Conservation (phyloP, 2,113 vertebrate species). For the Megaceryle torquata region DNA sequence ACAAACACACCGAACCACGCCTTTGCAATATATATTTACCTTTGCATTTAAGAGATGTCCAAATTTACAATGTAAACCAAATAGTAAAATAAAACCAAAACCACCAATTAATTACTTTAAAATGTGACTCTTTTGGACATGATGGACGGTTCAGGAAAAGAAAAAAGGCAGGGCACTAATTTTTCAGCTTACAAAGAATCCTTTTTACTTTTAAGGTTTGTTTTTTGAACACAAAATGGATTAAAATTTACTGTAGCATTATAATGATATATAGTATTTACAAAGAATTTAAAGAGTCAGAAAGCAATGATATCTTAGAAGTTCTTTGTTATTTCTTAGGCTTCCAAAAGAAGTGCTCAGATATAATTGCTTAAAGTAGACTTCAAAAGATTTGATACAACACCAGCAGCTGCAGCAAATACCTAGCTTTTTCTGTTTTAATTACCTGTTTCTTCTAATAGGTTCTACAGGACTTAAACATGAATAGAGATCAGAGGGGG, state of each 20-base stretch:
- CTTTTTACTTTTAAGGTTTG: constrained; percentile 18
- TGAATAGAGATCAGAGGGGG: constrained; percentile 51
- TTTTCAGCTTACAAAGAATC: background rate
- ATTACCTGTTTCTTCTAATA: constrained; percentile 44
- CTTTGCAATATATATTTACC: background rate
- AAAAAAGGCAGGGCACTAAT: background rate
- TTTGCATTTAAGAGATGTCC: background rate
- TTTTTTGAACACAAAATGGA: constrained; percentile 17
- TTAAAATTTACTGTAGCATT: background rate
- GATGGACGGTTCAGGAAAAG: background rate
- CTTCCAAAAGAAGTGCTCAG: constrained; percentile 27
- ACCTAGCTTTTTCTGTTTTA: background rate
- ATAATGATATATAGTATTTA: constrained; percentile 7
- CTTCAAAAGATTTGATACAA: constrained; percentile 50
- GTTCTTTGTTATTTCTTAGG: background rate
- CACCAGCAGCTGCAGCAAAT: constrained; percentile 38
- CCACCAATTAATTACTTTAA: background rate
- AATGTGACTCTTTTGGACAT: background rate
- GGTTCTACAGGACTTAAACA: constrained; percentile 37
- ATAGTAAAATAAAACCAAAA: background rate
- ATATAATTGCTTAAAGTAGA: constrained; percentile 56
- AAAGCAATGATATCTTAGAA: constrained; percentile 1
- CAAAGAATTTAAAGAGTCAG: background rate
- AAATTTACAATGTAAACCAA: background rate
- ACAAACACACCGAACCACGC: background rate